These are phyloP conservation scores for Helicoverpa zea DNA, from an alignment of 1,140 invertebrate genomes.

Conservation along the genomic window DNA sequence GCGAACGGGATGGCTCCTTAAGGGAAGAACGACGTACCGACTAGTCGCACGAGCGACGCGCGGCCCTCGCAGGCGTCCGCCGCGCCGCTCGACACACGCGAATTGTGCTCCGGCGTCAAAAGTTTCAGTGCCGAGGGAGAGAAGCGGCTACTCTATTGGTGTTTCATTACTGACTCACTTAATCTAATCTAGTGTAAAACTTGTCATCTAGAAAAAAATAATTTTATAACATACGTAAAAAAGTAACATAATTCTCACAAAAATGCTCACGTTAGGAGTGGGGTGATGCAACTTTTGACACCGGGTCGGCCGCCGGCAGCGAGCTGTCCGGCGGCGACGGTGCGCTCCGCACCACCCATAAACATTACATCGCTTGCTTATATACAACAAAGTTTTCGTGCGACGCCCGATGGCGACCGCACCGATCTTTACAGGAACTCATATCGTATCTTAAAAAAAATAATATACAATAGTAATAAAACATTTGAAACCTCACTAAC, in stretches of 20 bases:
- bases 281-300: constrained; percentile 73
- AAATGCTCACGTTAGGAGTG: constrained; percentile 84
- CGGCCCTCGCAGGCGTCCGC: constrained; percentile 21
- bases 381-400: constrained; percentile 80
- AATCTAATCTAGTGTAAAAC: constrained; percentile 86
- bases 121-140: constrained; percentile 83
- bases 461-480: constrained; percentile 86
- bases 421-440: constrained; percentile 85
- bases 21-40: constrained; percentile 48
- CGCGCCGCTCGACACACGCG: constrained; percentile 56
- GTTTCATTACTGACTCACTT: constrained; percentile 86
- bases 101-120: constrained; percentile 81
- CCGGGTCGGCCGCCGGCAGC: constrained; percentile 63
- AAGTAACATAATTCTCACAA: constrained; percentile 85
- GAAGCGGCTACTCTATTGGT: constrained; percentile 87
- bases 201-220: constrained; percentile 84
- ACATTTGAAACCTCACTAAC: constrained; percentile 86
- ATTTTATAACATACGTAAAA: constrained; percentile 82
- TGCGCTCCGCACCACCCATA: constrained; percentile 63
- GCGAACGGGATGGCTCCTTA: constrained; percentile 51
- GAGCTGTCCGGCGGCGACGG: constrained; percentile 44
- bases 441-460: constrained; percentile 86
- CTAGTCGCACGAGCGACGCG: constrained; percentile 43
- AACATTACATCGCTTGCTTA: constrained; percentile 79
- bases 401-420: constrained; percentile 66